Percentiles rank a stretch among this genome's conserved stretches.
Conservation (phyloP, 30 jellyfish, hydroid and myxozoan genomes). For the Aurelia aurita region DNA sequence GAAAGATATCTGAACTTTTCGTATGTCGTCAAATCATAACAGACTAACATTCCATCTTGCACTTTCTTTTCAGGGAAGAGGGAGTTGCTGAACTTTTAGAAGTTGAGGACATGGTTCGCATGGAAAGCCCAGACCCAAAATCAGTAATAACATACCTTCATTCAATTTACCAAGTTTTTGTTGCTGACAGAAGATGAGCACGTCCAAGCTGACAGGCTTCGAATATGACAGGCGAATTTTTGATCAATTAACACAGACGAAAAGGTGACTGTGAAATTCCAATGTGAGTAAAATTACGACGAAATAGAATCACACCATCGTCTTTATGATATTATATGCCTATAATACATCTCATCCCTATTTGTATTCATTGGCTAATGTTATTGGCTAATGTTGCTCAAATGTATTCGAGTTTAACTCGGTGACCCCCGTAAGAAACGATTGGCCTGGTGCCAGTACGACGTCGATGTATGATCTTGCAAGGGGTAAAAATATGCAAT, state of each 20-base stretch:
- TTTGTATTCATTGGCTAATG: not conserved
- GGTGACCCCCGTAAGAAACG: too few species aligned
- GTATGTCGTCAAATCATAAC: too few species aligned
- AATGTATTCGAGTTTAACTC: too few species aligned
- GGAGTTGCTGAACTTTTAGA: conserved; percentile 95
- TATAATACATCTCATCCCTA: conserved; percentile 47
- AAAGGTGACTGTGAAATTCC: conserved; percentile 2
- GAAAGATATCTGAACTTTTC: too few species aligned
- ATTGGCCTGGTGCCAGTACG: too few species aligned
- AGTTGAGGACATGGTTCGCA: conserved; percentile 95
- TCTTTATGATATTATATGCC: not conserved
- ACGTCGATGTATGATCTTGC: too few species aligned
- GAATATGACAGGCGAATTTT: not conserved
- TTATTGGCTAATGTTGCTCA: not conserved
- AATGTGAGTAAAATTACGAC: not conserved
- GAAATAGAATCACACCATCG: not conserved
- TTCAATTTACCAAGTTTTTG: conserved; percentile 81
- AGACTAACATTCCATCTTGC: too few species aligned
- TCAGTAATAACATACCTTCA: conserved; percentile 92
- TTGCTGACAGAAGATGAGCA: conserved; percentile 73
- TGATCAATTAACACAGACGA: conserved; percentile 4
- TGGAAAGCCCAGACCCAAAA: conserved; percentile 94
- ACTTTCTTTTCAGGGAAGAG: conserved; percentile 84
- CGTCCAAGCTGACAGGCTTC: not conserved
- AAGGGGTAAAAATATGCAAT: too few species aligned